Conservation (phyloP, 2,113 vertebrate species). For the Myotis yumanensis region DNA sequence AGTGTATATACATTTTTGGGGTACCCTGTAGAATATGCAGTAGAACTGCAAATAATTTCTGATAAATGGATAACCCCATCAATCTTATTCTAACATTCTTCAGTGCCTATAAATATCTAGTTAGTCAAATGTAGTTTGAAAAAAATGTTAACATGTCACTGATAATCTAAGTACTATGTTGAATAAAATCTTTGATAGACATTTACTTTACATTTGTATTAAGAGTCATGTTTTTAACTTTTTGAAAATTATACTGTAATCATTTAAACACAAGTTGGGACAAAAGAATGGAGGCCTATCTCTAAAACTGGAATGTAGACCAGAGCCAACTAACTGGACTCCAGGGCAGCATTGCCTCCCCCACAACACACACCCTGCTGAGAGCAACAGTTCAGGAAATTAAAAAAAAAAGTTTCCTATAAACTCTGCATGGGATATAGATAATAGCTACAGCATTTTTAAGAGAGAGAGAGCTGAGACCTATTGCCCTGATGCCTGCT, state of each 20-base stretch:
- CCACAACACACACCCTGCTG: neutral
- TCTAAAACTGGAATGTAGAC: neutral
- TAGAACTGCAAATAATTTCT: neutral
- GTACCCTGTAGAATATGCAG: neutral
- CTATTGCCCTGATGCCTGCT: neutral
- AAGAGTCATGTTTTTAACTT: neutral
- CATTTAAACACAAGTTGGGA: neutral
- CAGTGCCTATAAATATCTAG: neutral
- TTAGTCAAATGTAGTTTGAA: neutral
- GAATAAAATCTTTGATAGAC: neutral
- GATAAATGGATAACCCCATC: neutral
- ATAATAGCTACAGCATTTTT: neutral
- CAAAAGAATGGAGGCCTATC: neutral
- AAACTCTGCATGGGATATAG: neutral
- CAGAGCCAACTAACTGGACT: neutral
- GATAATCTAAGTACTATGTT: neutral
- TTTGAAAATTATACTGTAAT: neutral
- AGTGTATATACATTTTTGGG: no score
- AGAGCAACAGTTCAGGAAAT: neutral
- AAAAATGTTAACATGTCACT: neutral
- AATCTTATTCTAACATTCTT: constrained; percentile 11
- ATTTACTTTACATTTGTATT: neutral
- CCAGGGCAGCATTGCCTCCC: accelerated
- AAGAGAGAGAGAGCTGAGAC: neutral
- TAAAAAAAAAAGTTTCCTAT: neutral